A percentile compares a stretch with the other conserved stretches of the same genome.
These are phyloP conservation scores for Clarias magur DNA, from an alignment of 2,113 vertebrate species.

Conservation along the genomic window DNA sequence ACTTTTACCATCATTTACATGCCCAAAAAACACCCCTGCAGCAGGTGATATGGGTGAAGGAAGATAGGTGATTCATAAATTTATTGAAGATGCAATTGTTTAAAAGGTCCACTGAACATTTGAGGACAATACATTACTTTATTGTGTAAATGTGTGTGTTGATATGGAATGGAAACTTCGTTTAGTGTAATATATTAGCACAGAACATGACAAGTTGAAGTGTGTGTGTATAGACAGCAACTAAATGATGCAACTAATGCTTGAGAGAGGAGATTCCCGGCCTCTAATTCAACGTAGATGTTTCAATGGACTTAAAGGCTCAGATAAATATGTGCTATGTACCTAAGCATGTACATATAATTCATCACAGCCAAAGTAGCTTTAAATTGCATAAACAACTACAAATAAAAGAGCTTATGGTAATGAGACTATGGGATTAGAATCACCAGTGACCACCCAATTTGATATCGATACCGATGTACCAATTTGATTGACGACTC, in stretches of 20 bases:
- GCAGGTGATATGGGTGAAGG: neutral
- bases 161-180: neutral
- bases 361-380: neutral
- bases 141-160: neutral
- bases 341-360: neutral
- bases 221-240: neutral
- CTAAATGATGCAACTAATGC: neutral
- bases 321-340: neutral
- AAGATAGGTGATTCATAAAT: neutral
- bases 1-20: neutral
- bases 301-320: neutral
- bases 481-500: too few species aligned
- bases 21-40: neutral
- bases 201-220: neutral
- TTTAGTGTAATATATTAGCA: neutral
- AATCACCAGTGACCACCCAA: too few species aligned
- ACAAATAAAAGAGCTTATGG: neutral
- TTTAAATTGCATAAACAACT: neutral
- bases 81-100: neutral
- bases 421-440: neutral
- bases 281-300: neutral
- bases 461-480: too few species aligned
- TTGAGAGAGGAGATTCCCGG: neutral
- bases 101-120: neutral
- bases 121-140: neutral